Base-by-base conservation (phyloP, 2,888 invertebrate genomes). In the Chloromyia formosa region DNA sequence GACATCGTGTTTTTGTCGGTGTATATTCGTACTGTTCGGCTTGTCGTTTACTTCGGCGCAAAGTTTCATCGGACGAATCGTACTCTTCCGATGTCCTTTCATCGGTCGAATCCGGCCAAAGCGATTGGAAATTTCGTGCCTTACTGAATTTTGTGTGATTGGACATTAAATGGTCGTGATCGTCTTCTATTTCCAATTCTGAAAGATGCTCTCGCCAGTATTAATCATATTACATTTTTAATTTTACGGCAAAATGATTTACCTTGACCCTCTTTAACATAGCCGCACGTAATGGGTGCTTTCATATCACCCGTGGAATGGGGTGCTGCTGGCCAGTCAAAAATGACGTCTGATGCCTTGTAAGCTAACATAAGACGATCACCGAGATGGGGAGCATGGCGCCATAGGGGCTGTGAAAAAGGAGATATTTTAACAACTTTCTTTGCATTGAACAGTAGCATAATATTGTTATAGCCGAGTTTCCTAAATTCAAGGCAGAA, bases 401-500 rank as follows among this genome's bases (percentile, higher is more conserved):
- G 90, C 97, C 97, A 97, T 0, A 96, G 94, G 22, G 98, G 98
- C 94, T 96, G 81, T 22, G n/a, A n/a, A n/a, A n/a, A n/a, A 54
- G n/a, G n/a, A n/a, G n/a, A n/a, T n/a, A n/a, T n/a, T n/a, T n/a
- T n/a, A n/a, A n/a, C n/a, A n/a, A n/a, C n/a, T n/a, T n/a, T n/a
- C n/a, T n/a, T n/a, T n/a, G n/a, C n/a, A n/a, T n/a, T n/a, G n/a
- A n/a, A n/a, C n/a, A n/a, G n/a, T n/a, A n/a, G n/a, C n/a, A n/a
- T n/a, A n/a, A n/a, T n/a, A n/a, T n/a, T n/a, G n/a, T n/a, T n/a
- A n/a, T n/a, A n/a, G n/a, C n/a, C n/a, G n/a, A n/a, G n/a, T n/a
- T n/a, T n/a, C n/a, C n/a, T n/a, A n/a, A n/a, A n/a, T n/a, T n/a
- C n/a, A n/a, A n/a, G n/a, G n/a, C n/a, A n/a, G n/a, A n/a, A n/a